Conservation (phyloP, 2,113 vertebrate species). For the Capra hircus region DNA sequence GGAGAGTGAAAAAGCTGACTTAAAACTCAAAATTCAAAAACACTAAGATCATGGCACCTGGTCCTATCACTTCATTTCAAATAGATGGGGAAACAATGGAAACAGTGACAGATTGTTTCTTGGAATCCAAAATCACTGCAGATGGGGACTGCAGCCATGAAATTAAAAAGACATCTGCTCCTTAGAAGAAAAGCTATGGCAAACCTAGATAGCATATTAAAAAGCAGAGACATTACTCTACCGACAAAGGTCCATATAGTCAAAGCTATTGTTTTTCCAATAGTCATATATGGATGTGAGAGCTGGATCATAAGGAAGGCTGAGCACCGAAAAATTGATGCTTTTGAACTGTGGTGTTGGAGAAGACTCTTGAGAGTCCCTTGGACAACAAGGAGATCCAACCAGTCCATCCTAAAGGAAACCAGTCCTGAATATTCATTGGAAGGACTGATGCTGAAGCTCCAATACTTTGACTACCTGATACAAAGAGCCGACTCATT, state of each 20-base stretch:
- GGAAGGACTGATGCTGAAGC: not conserved
- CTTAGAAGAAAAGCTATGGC: not conserved
- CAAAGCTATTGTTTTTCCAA: not conserved
- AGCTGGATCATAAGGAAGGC: not conserved
- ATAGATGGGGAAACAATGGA: not conserved
- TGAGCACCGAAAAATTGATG: fast-evolving
- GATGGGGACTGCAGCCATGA: not conserved
- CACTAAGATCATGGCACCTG: not conserved
- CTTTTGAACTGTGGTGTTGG: not conserved
- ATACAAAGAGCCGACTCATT: not conserved
- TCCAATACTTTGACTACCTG: not conserved
- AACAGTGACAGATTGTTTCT: not conserved
- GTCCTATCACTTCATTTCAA: not conserved
- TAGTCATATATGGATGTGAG: not conserved
- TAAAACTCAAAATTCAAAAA: not conserved
- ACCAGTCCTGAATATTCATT: not conserved
- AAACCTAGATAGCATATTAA: not conserved
- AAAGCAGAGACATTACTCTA: not conserved
- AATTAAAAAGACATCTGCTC: not conserved
- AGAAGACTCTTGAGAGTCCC: not conserved
- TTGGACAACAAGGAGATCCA: not conserved
- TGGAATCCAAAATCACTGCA: not conserved
- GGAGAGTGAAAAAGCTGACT: not conserved
- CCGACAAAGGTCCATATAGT: not conserved
- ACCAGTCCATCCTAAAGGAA: not conserved